Evolutionary conservation across 64 coral and sea anemone species (phyloP).

Genomic region (Montipora efflorescens): DNA sequence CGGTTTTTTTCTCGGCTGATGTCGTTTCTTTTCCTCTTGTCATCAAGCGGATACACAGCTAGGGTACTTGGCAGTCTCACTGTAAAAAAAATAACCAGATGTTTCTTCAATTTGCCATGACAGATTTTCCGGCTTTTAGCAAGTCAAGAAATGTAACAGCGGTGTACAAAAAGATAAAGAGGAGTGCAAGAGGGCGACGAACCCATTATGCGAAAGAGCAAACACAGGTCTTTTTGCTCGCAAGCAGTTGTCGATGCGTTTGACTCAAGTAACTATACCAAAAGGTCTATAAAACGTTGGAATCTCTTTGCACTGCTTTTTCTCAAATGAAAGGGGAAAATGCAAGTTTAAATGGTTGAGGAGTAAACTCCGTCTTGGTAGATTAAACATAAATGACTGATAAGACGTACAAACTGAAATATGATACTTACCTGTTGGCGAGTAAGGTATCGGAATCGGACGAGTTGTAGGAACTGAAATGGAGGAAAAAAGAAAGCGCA

Average conservation of each 20-base stretch:
- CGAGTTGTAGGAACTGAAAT: slow-evolving; percentile 25
- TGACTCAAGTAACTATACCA: not conserved
- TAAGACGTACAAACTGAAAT: not conserved
- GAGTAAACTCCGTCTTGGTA: not conserved
- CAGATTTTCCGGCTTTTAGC: too few relatives aligned
- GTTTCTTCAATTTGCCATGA: not conserved
- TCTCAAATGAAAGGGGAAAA: not conserved
- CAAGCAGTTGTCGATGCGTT: not conserved
- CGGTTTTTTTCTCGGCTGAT: slow-evolving; percentile 23
- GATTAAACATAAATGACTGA: not conserved
- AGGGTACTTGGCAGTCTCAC: slow-evolving; percentile 26
- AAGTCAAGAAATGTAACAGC: not conserved
- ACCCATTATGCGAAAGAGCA: too few relatives aligned
- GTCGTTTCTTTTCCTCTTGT: slow-evolving; percentile 16
- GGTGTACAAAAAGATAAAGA: too few relatives aligned
- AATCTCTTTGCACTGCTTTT: not conserved
- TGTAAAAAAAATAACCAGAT: not conserved
- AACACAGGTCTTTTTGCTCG: too few relatives aligned
- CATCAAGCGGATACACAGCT: slow-evolving; percentile 56
- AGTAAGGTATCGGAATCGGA: not conserved
- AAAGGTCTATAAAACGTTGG: not conserved
- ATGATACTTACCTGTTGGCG: not conserved
- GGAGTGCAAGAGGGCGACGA: too few relatives aligned
- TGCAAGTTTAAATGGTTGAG: too few relatives aligned
- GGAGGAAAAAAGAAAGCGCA: not conserved